Conservation (phyloP, 2,888 invertebrate genomes). For the Amaurobius ferox region DNA sequence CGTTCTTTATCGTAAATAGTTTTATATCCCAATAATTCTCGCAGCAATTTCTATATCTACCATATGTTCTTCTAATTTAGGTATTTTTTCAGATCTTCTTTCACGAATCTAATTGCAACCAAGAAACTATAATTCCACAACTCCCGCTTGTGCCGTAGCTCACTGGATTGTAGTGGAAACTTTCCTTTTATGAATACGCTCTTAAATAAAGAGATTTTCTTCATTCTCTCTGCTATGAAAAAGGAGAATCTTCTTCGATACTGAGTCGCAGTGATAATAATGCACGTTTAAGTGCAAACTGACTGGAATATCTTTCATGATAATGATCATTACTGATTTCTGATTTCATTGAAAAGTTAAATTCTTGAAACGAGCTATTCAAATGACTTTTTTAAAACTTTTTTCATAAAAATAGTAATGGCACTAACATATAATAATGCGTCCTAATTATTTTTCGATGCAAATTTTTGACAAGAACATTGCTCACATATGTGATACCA, state of each 20-base stretch:
- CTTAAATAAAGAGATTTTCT: not conserved
- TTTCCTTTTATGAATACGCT: not conserved
- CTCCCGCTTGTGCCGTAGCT: constrained; percentile 1
- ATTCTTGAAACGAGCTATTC: not conserved
- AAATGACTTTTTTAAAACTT: not conserved
- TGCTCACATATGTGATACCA: not conserved
- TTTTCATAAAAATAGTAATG: constrained; percentile 10
- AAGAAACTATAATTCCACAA: not conserved
- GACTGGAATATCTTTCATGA: constrained; percentile 10
- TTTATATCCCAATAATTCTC: constrained; percentile 4
- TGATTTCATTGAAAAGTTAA: constrained; percentile 37
- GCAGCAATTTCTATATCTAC: no score
- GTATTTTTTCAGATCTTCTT: not conserved
- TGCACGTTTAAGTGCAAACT: constrained; percentile 9
- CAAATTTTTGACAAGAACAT: not conserved
- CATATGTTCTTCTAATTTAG: not conserved
- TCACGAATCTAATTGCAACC: not conserved
- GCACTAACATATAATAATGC: no score
- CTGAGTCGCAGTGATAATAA: constrained; percentile 8
- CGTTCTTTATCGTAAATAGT: not conserved
- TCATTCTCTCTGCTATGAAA: not conserved
- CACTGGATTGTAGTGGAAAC: constrained; percentile 2
- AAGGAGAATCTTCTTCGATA: not conserved
- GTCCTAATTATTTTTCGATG: constrained; percentile 9
- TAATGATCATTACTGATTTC: constrained; percentile 70